Base-by-base conservation (phyloP, 1,140 invertebrate species). In the Lepidurus arcticus region DNA sequence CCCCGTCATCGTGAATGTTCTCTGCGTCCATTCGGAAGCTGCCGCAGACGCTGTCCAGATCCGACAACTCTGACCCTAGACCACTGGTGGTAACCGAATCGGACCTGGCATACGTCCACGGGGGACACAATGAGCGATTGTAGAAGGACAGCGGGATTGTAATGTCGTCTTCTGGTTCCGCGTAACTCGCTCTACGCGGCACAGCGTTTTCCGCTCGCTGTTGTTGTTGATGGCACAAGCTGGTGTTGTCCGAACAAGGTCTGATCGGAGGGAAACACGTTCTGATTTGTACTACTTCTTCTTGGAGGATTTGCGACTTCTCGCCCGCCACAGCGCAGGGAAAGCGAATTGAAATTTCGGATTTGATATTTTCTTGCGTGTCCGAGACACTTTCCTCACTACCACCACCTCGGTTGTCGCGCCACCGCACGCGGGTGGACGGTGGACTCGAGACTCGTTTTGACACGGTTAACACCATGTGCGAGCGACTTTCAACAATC, bases 41-140 rank as follows among this genome's bases (percentile, higher is more conserved):
- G 16, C 79, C 76, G 76, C 79, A 80, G 16, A 77, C 53, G 45
- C 79, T 80, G 75, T 84, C 83, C 53, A 81, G 80, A 76, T 85
- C 84, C 9, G 83, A 84, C 42, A 84, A 82, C 79, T 85, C 84
- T 42, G 83, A 85, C 13, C 84, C 84, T 43, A 85, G 80, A 7
- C 84, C 84, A 80, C 83, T 84, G 42, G 84, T 85, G 24, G 83
- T 84, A n/a, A 83, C 82, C 13, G 83, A 84, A 80, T 85, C 84
- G 13, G 83, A 84, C 6, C 84, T 80, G 21, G 81, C 81, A 73
- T 82, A 82, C 74, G 82, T 80, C 79, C 82, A 80, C 21, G 81
- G 81, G 21, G 45, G 77, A 16, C 78, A 42, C 78, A 65, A 10
- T 65, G 53, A 65, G 53, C 53, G 53, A 16, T 65, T 65, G 53